Conservation (phyloP, 53 echinoderm and acorn worm genomes). For the Actinopyga echinites region DNA sequence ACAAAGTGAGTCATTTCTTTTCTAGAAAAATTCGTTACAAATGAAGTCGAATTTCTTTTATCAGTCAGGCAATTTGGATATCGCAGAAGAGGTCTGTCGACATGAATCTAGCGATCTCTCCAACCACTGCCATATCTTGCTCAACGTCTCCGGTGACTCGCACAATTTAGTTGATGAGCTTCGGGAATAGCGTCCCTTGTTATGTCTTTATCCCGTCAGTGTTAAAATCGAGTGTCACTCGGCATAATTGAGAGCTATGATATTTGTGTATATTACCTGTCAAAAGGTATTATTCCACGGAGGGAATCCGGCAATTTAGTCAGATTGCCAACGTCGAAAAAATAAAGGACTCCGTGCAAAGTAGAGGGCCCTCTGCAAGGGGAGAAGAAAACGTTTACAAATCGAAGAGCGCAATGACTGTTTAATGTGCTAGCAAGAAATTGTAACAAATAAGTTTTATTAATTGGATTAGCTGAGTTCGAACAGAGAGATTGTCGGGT, state of each 20-base stretch:
- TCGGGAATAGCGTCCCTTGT: neutral
- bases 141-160: constrained; percentile 21
- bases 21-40: neutral
- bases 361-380: constrained; percentile 25
- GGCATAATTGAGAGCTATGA: constrained; percentile 47
- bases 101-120: too few relatives aligned
- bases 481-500: constrained; percentile 33
- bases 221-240: constrained; percentile 37
- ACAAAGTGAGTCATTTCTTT: too few relatives aligned
- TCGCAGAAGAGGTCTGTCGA: neutral
- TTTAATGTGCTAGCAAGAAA: constrained; percentile 39
- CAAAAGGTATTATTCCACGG: constrained; percentile 51
- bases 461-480: constrained; percentile 46
- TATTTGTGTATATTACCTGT: constrained; percentile 52
- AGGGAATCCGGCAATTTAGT: constrained; percentile 39
- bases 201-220: constrained; percentile 35
- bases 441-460: constrained; percentile 45
- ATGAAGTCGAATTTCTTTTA: constrained; percentile 26
- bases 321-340: constrained; percentile 37
- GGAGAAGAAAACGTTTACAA: constrained; percentile 34
- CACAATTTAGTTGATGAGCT: constrained; percentile 38
- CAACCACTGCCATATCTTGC: neutral
- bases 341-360: constrained; percentile 34
- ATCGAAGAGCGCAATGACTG: constrained; percentile 38
- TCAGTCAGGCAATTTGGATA: constrained; percentile 17